Conservation (phyloP, 2,888 invertebrate species). For the Drosophila nr. fundita region DNA sequence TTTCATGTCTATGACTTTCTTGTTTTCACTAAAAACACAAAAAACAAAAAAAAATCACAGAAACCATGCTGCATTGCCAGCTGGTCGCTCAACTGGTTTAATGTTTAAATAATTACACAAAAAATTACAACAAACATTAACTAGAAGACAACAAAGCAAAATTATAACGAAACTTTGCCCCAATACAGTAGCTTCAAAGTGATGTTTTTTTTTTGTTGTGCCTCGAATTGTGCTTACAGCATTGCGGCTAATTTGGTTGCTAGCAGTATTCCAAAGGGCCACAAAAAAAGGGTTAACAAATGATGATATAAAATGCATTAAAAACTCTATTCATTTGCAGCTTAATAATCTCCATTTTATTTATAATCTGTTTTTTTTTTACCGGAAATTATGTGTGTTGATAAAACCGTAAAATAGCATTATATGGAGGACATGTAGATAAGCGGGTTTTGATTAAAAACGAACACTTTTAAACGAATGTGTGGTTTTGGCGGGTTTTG, state of each 20-base stretch:
- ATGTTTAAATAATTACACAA: slow-evolving; percentile 78
- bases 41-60: slow-evolving; percentile 28
- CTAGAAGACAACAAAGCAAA: slow-evolving; percentile 32
- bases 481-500: background rate
- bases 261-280: background rate
- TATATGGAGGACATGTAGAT: background rate
- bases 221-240: slow-evolving; percentile 8
- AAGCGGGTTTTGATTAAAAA: background rate
- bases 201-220: slow-evolving; percentile 14
- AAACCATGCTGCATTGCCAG: slow-evolving; percentile 30
- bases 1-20: slow-evolving; percentile 68
- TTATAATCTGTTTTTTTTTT: background rate
- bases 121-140: slow-evolving; percentile 56
- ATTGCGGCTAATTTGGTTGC: slow-evolving; percentile 18
- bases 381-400: background rate
- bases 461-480: no score
- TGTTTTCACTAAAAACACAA: slow-evolving; percentile 59
- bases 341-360: slow-evolving; percentile 7
- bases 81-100: slow-evolving; percentile 65
- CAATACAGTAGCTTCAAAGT: slow-evolving; percentile 34
- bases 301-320: background rate
- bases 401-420: no score
- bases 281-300: slow-evolving; percentile 28
- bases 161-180: slow-evolving; percentile 60
- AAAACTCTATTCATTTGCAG: slow-evolving; percentile 7